Evolutionary conservation across 2,888 invertebrate species (phyloP), one percentile per base, ranked within the genome.

Genomic region (Drosophila anomelani): DNA sequence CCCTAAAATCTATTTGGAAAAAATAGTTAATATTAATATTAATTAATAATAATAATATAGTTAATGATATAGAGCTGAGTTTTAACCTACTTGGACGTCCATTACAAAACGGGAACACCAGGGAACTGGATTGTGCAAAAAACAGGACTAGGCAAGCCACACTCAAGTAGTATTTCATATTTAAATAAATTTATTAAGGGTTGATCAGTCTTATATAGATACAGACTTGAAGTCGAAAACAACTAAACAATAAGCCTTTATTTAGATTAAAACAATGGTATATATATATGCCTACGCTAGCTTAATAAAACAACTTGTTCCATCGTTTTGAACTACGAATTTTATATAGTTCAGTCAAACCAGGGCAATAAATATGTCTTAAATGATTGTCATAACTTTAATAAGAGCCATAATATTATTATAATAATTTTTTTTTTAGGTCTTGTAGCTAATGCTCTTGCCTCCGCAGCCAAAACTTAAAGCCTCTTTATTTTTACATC

Each of bases 41-140:
- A n/a, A n/a, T n/a, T n/a, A n/a, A n/a, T n/a, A n/a, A n/a, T n/a
- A n/a, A n/a, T n/a, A n/a, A n/a, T n/a, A n/a, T 7, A 1, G n/a
- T 39, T 7, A n/a, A 9, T 39, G n/a, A n/a, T 7, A n/a, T n/a
- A 2, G 8, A 1, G 6, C 3, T 38, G 15, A 3, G 1, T 0
- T 34, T 49, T 13, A 13, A 34, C 51, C 13, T 51, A 51, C 51
- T 51, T 51, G 51, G 34, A 34, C 51, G 51, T 20, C 34, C 51
- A 51, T 34, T 51, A 10, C 51, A 51, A 51, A 51, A 34, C 3
- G 51, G 51, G 6, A 51, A 51, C 20, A 34, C 34, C 34, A 34
- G 34, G 9, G 5, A 15, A 51, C 34, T 13, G 9, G 51, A 34
- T 15, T 20, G 51, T 0, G 34, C 15, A 9, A 51, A 3, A 20